Conservation (phyloP, 53 echinoderm and acorn worm species). For the Mesocentrotus franciscanus region DNA sequence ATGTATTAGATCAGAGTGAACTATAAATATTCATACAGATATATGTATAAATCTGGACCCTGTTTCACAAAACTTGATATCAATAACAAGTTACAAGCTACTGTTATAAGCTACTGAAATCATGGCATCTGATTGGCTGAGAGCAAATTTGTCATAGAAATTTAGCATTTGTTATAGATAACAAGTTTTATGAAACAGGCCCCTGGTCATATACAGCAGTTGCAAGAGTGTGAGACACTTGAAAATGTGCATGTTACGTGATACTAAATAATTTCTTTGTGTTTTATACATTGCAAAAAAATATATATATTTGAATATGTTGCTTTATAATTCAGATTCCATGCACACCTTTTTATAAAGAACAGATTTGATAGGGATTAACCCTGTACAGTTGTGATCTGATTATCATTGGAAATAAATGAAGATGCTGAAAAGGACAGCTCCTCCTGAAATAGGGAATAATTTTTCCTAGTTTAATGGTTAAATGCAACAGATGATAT, state of each 20-base stretch:
- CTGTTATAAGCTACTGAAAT: too few species aligned
- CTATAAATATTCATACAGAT: not conserved
- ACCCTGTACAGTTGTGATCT: not conserved
- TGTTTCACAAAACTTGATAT: too few species aligned
- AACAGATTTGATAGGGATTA: not conserved
- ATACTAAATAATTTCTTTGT: not conserved
- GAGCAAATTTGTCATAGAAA: too few species aligned
- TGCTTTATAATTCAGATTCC: not conserved
- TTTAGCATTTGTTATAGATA: too few species aligned
- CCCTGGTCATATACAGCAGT: not conserved
- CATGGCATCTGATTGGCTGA: too few species aligned
- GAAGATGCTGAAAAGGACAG: not conserved
- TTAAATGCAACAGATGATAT: not conserved
- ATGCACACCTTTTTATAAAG: not conserved
- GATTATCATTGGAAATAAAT: not conserved
- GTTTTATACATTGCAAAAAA: not conserved
- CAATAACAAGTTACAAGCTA: too few species aligned
- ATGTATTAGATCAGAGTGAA: not conserved
- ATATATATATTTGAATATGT: not conserved
- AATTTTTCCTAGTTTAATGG: not conserved
- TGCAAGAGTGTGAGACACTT: not conserved
- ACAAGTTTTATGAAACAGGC: too few species aligned
- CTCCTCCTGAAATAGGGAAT: not conserved
- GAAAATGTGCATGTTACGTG: not conserved
- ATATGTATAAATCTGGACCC: not conserved